Percentiles rank a stretch among this genome's conserved stretches.
These are phyloP conservation scores for Pelobates cultripes DNA, from an alignment of 2,797 vertebrate genomes.

Conservation along the genomic window DNA sequence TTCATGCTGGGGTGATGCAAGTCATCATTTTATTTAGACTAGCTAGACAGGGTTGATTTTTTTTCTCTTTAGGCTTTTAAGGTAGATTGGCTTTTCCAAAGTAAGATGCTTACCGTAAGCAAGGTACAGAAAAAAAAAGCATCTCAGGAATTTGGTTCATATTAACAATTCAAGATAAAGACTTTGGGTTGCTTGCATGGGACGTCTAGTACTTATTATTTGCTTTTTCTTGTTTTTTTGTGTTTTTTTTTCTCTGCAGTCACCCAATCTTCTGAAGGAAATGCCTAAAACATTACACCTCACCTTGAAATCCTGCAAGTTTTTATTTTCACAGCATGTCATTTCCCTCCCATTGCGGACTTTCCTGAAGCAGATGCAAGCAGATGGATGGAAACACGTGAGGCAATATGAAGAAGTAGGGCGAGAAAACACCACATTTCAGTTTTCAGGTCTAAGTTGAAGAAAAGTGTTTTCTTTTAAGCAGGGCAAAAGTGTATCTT, in stretches of 20 bases:
- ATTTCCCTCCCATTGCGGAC: conserved; percentile 38
- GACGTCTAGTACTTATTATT: conserved; percentile 57
- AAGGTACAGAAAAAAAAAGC: conserved; percentile 58
- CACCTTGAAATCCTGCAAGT: conserved; percentile 44
- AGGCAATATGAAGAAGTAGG: conserved; percentile 26
- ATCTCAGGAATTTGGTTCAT: conserved; percentile 63
- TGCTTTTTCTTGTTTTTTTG: conserved; percentile 38
- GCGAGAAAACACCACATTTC: background rate
- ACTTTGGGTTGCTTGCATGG: conserved; percentile 44
- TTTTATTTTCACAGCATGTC: conserved; percentile 41
- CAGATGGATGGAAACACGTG: conserved; percentile 1
- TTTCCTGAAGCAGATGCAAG: conserved; percentile 18
- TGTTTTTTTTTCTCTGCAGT: conserved; percentile 46
- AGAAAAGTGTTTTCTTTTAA: too few species aligned
- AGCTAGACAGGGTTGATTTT: conserved; percentile 56
- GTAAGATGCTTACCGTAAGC: conserved; percentile 58
- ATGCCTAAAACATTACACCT: conserved; percentile 45
- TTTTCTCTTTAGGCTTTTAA: conserved; percentile 60
- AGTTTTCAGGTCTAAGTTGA: background rate
- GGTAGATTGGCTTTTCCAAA: conserved; percentile 63
- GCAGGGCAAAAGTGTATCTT: too few species aligned
- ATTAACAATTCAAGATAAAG: conserved; percentile 56
- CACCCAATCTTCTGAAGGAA: conserved; percentile 50
- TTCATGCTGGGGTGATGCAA: conserved; percentile 78
- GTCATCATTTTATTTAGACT: conserved; percentile 67